Evolutionary conservation across 2,797 vertebrate genomes (phyloP), one percentile per base, ranked within the genome.

Genomic region (Steatocranus sp.): DNA sequence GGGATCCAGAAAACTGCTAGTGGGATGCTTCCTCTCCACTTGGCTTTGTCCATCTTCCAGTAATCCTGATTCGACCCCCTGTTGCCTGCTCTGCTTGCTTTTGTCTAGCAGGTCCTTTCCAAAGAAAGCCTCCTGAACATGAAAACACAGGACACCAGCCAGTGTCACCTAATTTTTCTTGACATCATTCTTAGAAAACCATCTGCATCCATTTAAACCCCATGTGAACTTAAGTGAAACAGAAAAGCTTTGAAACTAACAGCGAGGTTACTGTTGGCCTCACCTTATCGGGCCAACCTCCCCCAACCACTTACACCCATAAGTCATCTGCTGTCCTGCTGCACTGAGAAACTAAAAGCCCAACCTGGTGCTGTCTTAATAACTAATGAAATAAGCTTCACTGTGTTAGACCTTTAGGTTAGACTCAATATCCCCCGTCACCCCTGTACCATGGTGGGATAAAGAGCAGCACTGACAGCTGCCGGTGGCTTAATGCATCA

Each of bases 71-170:
- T 97, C 97, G 6, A 96, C 95, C 53, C 93, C 94, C 90, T 96
- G 96, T 89, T 96, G 96, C 85, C 97, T 96, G 93, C 76, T 98
- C 92, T 99, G 98, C 93, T 97, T 98, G 90, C 98, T 99, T 89
- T 98, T 98, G 94, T 99, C 98, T 87, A 99, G 94, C 23, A 99
- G 95, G 85, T 98, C 97, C 93, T 98, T 99, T 87, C 99, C 99
- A 94, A 99, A 99, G 95, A 99, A 99, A 18, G 99, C 98, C 95
- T 99, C 99, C 99, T 99, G 92, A 81, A 94, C 61, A 90, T 61
- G 73, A 88, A 78, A 88, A 87, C 51, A 90, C 74, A 89, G 20
- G 89, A 63, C 75, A 79, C 20, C 12, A 58, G 81, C 92, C 50
- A 92, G 23, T 43, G 76, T 79, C 80, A 87, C 53, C 46, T 83